Conservation (phyloP, 2,797 vertebrate genomes). For the Manis pentadactyla region DNA sequence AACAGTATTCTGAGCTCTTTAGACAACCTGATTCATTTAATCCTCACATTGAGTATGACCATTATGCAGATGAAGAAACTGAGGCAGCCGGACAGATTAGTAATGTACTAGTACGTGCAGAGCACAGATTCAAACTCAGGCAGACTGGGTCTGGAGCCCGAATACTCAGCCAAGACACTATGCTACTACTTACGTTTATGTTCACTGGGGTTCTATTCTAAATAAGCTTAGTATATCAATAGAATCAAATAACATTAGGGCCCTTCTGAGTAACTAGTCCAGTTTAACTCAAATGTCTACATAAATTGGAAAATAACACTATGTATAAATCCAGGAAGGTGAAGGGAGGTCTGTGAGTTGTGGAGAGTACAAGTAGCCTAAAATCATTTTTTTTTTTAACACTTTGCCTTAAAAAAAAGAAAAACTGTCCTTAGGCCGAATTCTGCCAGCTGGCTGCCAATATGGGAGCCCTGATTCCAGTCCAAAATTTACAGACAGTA, state of each 20-base stretch:
- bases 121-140: not conserved
- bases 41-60: not conserved
- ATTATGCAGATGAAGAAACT: not conserved
- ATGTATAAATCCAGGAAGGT: not conserved
- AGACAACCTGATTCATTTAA: not conserved
- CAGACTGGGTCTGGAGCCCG: not conserved
- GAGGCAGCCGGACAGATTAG: not conserved
- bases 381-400: not conserved
- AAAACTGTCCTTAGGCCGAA: not conserved
- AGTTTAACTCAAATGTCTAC: not conserved
- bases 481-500: conserved; percentile 47
- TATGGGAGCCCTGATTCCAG: not conserved
- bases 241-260: not conserved
- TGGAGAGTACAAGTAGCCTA: not conserved
- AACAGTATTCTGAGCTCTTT: not conserved
- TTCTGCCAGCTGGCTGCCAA: conserved; percentile 52
- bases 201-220: not conserved
- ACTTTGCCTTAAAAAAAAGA: not conserved
- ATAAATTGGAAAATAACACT: not conserved
- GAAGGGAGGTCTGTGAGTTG: not conserved
- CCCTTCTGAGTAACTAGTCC: not conserved
- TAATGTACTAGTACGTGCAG: not conserved
- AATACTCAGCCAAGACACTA: not conserved
- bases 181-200: accelerated
- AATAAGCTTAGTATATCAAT: not conserved